Base-by-base conservation (phyloP, 2,797 vertebrate genomes). In the Euphonia xanthogaster region DNA sequence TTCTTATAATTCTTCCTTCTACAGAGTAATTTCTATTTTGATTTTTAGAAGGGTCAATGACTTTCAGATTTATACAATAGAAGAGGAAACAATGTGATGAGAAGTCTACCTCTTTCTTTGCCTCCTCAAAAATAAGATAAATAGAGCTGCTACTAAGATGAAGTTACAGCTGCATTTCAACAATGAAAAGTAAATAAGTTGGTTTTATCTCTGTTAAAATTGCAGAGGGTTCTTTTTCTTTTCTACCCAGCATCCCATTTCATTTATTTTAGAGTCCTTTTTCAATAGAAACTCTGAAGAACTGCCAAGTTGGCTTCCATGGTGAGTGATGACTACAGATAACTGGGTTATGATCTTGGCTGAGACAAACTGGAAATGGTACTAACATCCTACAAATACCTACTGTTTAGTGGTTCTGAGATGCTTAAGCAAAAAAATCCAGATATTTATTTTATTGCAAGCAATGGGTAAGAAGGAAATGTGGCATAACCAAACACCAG, bases 151-250 rank as follows among this genome's bases (percentile, higher is more conserved):
- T 70, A 45, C 53, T 96, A 35, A 72, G 76, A 90, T 80, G 58
- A 85, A 93, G 31, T 87, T 71, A 73, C 35, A 95, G 44, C 63
- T 80, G 33, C 18, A 55, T 67, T 95, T 92, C 57, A 90, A 9
- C 33, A 85, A 40, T 90, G 67, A 79, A 77, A 86, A 93, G 31
- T 87, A 95, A 94, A 66, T 51, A 71, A 88, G n/a, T 88, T 93
- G 44, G 1, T 14, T 82, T 39, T 58, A 57, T 95, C 30, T 63
- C 31, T 61, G 23, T 93, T 83, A 78, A 75, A 88, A 85, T 58
- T 91, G 60, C 39, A 92, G 20, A 80, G 14, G 81, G 12, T 12
- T 22, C 51, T 85, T 35, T 62, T 55, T 42, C 23, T 21, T 28
- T 75, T 19, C 21, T 4, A 11, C 33, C 27, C 7, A 30, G 30